A percentile compares a stretch with the other conserved stretches of the same genome.
Evolutionary conservation across 1,140 invertebrate species (phyloP).

Genomic region (Drosophila sulfurigaster): DNA sequence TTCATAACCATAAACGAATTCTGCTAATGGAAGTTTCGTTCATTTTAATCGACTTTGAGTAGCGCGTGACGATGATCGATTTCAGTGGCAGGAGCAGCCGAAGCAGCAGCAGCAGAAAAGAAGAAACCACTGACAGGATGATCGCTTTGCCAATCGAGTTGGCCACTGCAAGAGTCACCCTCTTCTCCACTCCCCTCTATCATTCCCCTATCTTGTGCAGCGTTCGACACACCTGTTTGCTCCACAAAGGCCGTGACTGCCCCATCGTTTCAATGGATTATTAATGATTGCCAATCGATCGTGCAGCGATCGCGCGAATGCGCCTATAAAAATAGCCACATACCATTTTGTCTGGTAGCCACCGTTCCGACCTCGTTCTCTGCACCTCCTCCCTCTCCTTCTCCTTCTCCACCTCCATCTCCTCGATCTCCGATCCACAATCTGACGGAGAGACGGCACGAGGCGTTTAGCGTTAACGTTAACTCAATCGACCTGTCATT

Average conservation of each 20-base stretch:
- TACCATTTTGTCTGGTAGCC: conserved; percentile 55
- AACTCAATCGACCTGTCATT: conserved; percentile 85
- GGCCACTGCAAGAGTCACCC: background rate
- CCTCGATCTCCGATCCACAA: background rate
- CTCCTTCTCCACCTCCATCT: too few species aligned
- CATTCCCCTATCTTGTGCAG: background rate
- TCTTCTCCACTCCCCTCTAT: too few species aligned
- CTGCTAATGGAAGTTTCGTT: conserved; percentile 77
- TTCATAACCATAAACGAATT: conserved; percentile 66
- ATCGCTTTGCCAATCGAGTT: conserved; percentile 26
- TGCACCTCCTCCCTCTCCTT: conserved; percentile 10
- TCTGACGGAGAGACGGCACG: conserved; percentile 38
- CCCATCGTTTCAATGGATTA: conserved; percentile 73
- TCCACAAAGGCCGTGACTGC: conserved; percentile 36
- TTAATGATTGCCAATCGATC: conserved; percentile 84
- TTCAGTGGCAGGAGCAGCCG: conserved; percentile 40
- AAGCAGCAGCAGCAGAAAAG: too few species aligned
- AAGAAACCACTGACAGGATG: conserved; percentile 44
- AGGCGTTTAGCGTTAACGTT: conserved; percentile 84
- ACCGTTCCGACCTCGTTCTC: conserved; percentile 6
- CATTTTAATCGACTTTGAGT: conserved; percentile 65
- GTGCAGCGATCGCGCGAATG: conserved; percentile 61
- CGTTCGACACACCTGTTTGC: conserved; percentile 70
- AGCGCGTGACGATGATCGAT: conserved; percentile 79
- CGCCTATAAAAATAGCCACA: conserved; percentile 72